These are phyloP conservation scores for Scrobipalpa costella DNA, from an alignment of 2,888 invertebrate genomes.

Conservation along the genomic window DNA sequence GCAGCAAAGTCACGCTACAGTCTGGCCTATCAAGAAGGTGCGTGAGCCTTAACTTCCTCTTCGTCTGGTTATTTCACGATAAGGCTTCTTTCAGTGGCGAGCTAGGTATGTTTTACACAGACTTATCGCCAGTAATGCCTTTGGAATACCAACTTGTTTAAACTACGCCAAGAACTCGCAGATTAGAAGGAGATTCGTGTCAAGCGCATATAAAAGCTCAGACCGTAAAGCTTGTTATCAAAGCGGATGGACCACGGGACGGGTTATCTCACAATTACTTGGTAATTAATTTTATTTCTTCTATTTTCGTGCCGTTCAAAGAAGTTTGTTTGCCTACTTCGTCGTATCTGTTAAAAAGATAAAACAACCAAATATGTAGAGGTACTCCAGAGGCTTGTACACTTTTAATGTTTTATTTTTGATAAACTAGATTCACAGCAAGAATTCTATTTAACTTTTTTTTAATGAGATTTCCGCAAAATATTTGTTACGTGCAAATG, in stretches of 20 bases:
- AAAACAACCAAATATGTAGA: no score
- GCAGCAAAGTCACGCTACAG: not conserved
- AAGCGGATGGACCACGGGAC: constrained; percentile 52
- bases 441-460: no score
- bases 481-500: no score
- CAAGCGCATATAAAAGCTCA: constrained; percentile 67
- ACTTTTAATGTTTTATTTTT: no score
- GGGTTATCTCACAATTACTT: constrained; percentile 51
- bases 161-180: constrained; percentile 47
- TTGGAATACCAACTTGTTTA: constrained; percentile 44
- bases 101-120: constrained; percentile 22
- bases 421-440: no score
- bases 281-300: not conserved
- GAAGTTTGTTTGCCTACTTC: not conserved
- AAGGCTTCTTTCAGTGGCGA: constrained; percentile 32
- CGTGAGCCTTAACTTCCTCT: constrained; percentile 30
- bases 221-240: constrained; percentile 68
- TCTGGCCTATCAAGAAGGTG: constrained; percentile 19
- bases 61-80: constrained; percentile 30
- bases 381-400: no score
- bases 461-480: no score
- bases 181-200: constrained; percentile 58
- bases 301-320: constrained; percentile 2
- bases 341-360: not conserved
- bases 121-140: constrained; percentile 36